A percentile compares a stretch with the other conserved stretches of the same genome.
Conservation (phyloP, 2,888 invertebrate genomes). For the Parascotia fuliginaria region DNA sequence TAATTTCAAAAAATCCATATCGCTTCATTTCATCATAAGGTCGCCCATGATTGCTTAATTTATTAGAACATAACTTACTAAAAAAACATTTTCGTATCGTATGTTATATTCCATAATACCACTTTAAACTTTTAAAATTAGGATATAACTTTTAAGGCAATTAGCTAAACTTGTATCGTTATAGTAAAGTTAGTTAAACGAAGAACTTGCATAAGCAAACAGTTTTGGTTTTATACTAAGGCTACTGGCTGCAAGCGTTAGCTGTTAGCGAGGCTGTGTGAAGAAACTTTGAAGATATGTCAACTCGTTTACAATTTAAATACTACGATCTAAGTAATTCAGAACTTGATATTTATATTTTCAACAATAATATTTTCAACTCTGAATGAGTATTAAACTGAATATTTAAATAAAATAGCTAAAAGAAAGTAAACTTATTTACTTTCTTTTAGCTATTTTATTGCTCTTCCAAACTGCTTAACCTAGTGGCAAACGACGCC, state of each 20-base stretch:
- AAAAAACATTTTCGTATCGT: no score
- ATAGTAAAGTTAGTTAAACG: constrained; percentile 7
- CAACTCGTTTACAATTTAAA: not conserved
- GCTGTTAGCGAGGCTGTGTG: not conserved
- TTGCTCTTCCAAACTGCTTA: no score
- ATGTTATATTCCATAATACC: not conserved
- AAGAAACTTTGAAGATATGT: not conserved
- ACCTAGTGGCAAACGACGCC: no score
- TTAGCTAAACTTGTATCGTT: constrained; percentile 10
- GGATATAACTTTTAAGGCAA: constrained; percentile 1
- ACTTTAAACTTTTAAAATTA: constrained; percentile 4
- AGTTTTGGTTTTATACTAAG: constrained; percentile 10
- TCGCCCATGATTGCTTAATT: no score
- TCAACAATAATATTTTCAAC: no score
- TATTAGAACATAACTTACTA: no score
- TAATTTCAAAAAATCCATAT: no score
- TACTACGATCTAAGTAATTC: not conserved
- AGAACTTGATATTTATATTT: not conserved
- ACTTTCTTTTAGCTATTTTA: no score
- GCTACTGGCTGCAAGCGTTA: not conserved
- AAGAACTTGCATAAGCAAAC: constrained; percentile 8
- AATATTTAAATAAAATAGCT: no score
- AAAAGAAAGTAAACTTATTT: no score
- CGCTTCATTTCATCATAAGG: no score
- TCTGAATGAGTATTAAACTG: no score